Evolutionary conservation across 2,797 vertebrate genomes (phyloP).

Genomic region (Columba guinea): DNA sequence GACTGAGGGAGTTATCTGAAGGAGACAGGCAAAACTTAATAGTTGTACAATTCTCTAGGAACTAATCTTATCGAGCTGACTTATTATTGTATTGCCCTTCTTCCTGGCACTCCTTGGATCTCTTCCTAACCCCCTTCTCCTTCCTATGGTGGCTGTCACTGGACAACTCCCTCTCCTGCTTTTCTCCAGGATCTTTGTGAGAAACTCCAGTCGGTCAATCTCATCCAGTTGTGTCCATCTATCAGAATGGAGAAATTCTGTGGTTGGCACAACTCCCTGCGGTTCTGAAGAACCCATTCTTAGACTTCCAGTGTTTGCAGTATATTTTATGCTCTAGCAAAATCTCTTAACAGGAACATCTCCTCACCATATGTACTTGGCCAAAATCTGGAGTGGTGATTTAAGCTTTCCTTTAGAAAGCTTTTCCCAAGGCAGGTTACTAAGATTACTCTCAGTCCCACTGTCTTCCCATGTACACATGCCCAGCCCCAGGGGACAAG

Average conservation of each 20-base stretch:
- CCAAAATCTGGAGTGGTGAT: neutral
- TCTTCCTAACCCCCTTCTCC: neutral
- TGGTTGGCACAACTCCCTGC: neutral
- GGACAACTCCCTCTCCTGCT: neutral
- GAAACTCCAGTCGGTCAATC: neutral
- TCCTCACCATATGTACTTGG: neutral
- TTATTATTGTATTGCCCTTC: neutral
- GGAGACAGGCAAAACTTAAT: neutral
- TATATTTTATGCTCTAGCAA: neutral
- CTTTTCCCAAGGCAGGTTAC: too few species aligned
- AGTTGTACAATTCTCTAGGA: neutral
- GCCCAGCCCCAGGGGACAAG: neutral
- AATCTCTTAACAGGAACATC: neutral
- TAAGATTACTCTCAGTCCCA: neutral
- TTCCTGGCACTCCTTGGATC: neutral
- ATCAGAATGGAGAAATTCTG: neutral
- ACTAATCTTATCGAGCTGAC: neutral
- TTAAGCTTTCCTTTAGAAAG: too few species aligned
- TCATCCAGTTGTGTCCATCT: neutral
- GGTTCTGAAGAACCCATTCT: neutral
- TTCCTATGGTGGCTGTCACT: neutral
- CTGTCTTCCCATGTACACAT: neutral
- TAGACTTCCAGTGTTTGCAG: neutral
- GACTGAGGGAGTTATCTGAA: neutral
- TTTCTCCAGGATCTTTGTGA: neutral